These are phyloP conservation scores for Guaruba guarouba DNA, from an alignment of 2,113 vertebrate species.

Conservation along the genomic window DNA sequence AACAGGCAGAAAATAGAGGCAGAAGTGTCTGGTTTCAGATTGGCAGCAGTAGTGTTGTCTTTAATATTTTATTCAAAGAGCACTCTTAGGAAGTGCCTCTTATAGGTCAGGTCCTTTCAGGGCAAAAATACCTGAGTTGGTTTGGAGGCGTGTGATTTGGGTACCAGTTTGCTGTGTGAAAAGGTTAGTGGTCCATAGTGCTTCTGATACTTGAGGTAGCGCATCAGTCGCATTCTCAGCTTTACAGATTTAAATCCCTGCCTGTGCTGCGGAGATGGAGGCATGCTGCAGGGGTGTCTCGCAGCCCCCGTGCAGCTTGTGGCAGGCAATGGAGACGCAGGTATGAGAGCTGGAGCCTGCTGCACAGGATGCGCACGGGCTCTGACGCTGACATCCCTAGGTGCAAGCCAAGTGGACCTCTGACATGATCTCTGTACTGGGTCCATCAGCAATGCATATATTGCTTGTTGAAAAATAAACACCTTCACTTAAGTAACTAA, in stretches of 20 bases:
- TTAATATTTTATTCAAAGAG: neutral
- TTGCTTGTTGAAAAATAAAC: neutral
- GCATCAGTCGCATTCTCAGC: neutral
- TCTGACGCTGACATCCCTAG: neutral
- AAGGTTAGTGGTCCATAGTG: neutral
- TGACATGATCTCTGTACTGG: neutral
- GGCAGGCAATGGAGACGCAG: fast-evolving
- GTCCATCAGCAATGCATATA: neutral
- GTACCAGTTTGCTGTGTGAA: neutral
- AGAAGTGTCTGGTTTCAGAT: neutral
- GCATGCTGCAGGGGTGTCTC: neutral
- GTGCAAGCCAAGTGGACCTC: fast-evolving
- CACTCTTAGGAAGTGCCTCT: neutral
- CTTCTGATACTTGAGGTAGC: neutral
- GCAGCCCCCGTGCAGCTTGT: neutral
- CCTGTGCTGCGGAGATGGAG: neutral
- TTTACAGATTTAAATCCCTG: neutral
- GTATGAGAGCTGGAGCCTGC: neutral
- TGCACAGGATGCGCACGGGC: fast-evolving
- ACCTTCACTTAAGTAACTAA: neutral
- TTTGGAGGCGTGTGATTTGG: neutral
- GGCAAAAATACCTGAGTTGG: neutral
- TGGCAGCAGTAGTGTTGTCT: neutral
- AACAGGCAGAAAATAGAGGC: neutral
- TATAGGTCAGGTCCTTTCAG: neutral